phyloP scores from a whole-genome alignment of 2,797 vertebrate species.

The Sphaeramia orbicularis region DNA sequence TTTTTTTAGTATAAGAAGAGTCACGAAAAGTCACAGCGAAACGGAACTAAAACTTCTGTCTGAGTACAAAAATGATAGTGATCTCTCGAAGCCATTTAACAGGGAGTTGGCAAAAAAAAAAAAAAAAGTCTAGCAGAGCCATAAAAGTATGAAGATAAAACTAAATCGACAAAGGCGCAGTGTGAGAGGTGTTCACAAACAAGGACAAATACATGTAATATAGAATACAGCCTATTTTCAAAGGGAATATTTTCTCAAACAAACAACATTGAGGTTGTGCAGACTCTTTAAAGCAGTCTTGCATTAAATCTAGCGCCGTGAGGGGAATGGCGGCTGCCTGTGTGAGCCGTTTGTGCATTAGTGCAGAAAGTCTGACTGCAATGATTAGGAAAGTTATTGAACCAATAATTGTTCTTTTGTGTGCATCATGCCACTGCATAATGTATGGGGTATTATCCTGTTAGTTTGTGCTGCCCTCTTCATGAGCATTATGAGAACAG shows the following conservation, averaged over 20 bases:
- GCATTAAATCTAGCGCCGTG: conserved; percentile 35
- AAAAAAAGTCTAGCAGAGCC: background rate
- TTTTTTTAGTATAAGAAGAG: conserved; percentile 49
- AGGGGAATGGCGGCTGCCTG: conserved; percentile 6
- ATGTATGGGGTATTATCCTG: conserved; percentile 14
- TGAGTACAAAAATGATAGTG: conserved; percentile 37
- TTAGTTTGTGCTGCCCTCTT: conserved; percentile 33
- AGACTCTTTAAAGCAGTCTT: conserved; percentile 28
- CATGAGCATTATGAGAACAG: conserved; percentile 20
- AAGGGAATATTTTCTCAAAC: conserved; percentile 25
- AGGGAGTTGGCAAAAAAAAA: conserved; percentile 35
- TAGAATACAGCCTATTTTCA: conserved; percentile 27
- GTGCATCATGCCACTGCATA: conserved; percentile 24
- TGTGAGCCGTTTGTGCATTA: conserved; percentile 33
- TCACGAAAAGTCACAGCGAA: conserved; percentile 37
- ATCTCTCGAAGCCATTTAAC: conserved; percentile 28
- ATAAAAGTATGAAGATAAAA: conserved; percentile 37
- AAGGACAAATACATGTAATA: conserved; percentile 16
- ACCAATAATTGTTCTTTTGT: conserved; percentile 64
- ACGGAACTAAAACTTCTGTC: conserved; percentile 32
- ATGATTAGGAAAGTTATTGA: conserved; percentile 57
- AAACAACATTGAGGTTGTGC: conserved; percentile 25
- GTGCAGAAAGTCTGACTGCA: conserved; percentile 27
- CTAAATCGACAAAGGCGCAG: conserved; percentile 13
- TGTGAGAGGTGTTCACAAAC: conserved; percentile 15